A percentile compares a stretch with the other conserved stretches of the same genome.
Conservation (phyloP, 2,113 vertebrate genomes). For the Eolophus roseicapilla region DNA sequence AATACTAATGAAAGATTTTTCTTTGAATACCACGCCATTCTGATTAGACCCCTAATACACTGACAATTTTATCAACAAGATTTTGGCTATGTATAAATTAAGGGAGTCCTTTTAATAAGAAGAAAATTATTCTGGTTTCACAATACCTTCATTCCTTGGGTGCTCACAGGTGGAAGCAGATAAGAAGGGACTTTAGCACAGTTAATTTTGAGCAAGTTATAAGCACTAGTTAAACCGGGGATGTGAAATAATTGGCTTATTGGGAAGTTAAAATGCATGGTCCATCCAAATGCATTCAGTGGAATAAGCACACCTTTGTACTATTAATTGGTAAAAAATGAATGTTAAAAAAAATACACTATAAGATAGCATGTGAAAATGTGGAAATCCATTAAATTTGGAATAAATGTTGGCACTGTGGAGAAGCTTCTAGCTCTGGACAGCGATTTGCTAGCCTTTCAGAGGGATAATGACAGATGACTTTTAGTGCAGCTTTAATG, state of each 20-base stretch:
- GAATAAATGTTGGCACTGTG: background rate
- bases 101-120: slow-evolving; percentile 1
- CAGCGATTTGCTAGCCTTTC: background rate
- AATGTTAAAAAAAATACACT: background rate
- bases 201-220: slow-evolving; percentile 43
- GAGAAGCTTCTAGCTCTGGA: background rate
- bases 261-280: background rate
- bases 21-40: slow-evolving; percentile 6
- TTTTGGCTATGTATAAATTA: background rate
- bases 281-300: background rate
- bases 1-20: background rate
- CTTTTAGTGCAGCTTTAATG: background rate
- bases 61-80: slow-evolving; percentile 50
- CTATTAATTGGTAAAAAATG: background rate
- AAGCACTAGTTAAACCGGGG: background rate
- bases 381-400: background rate
- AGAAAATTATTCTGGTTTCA: slow-evolving; percentile 50
- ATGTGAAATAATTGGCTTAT: background rate
- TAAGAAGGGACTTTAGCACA: slow-evolving; percentile 11
- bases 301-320: background rate
- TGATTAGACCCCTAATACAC: slow-evolving; percentile 3
- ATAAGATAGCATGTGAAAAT: background rate
- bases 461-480: background rate
- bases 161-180: background rate
- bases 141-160: background rate